A percentile compares a stretch with the other conserved stretches of the same genome.
Conservation (phyloP, 2,888 invertebrate genomes). For the Pollenia labialis region DNA sequence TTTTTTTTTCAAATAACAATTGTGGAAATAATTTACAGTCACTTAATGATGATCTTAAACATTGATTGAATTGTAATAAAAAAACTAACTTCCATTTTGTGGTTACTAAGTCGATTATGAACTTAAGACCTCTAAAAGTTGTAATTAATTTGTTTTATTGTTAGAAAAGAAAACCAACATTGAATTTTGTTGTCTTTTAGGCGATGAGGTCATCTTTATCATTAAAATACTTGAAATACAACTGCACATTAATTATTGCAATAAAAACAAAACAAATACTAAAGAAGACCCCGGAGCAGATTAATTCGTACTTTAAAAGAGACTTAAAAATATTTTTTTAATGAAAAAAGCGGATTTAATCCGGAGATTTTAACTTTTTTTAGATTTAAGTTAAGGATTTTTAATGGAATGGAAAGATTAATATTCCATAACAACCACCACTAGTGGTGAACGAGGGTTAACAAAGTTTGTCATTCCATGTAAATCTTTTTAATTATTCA, state of each 20-base stretch:
- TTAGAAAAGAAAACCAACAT: slow-evolving; percentile 8
- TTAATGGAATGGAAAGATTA: no score
- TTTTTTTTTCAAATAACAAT: neutral
- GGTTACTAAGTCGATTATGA: neutral
- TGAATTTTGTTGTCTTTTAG: slow-evolving; percentile 18
- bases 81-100: slow-evolving; percentile 48
- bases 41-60: slow-evolving; percentile 30
- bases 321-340: neutral
- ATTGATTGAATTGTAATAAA: slow-evolving; percentile 56
- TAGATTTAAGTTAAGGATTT: no score
- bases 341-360: no score
- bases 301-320: neutral
- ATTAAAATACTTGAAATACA: slow-evolving; percentile 24
- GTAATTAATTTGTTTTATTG: slow-evolving; percentile 59
- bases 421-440: no score
- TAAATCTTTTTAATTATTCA: no score
- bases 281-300: neutral
- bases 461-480: no score
- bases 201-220: slow-evolving; percentile 35
- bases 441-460: no score
- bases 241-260: slow-evolving; percentile 20
- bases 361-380: no score
- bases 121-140: slow-evolving; percentile 34
- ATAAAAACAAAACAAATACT: neutral
- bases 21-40: slow-evolving; percentile 24